Percentiles rank a stretch among this genome's conserved stretches.
phyloP scores from a whole-genome alignment of 1,140 invertebrate species.

The Drosophila seguyi region DNA sequence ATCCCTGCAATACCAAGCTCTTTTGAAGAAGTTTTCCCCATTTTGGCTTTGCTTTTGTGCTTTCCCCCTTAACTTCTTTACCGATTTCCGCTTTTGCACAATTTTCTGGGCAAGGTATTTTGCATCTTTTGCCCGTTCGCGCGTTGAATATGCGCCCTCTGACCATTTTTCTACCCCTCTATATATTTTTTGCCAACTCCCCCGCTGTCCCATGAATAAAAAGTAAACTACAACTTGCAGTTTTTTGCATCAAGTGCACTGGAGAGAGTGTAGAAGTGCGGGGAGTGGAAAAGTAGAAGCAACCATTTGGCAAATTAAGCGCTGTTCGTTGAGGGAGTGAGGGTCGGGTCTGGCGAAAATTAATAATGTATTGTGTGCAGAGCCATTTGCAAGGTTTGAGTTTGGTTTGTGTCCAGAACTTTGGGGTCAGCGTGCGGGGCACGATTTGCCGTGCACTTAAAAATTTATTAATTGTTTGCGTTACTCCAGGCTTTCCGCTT shows the following conservation, averaged over 20 bases:
- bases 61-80: constrained; percentile 37
- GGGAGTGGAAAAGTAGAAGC: constrained; percentile 36
- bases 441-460: constrained; percentile 75
- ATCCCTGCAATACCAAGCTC: neutral
- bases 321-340: constrained; percentile 65
- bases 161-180: constrained; percentile 31
- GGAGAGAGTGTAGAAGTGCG: constrained; percentile 1
- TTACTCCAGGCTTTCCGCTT: constrained; percentile 33
- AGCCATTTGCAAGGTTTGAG: constrained; percentile 65
- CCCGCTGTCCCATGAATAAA: constrained; percentile 36
- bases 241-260: constrained; percentile 34
- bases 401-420: constrained; percentile 50
- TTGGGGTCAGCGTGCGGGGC: constrained; percentile 59
- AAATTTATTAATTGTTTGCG: constrained; percentile 82
- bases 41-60: constrained; percentile 65
- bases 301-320: constrained; percentile 80
- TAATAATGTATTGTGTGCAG: constrained; percentile 81
- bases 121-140: constrained; percentile 72
- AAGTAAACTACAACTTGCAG: constrained; percentile 66
- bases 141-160: constrained; percentile 60
- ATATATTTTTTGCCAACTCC: neutral
- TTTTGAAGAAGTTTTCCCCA: constrained; percentile 30
- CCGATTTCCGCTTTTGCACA: constrained; percentile 48
- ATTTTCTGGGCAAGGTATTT: constrained; percentile 77
- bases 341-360: constrained; percentile 41